Conservation (phyloP, 2,888 invertebrate species). For the Cryptocheilus praepositus region DNA sequence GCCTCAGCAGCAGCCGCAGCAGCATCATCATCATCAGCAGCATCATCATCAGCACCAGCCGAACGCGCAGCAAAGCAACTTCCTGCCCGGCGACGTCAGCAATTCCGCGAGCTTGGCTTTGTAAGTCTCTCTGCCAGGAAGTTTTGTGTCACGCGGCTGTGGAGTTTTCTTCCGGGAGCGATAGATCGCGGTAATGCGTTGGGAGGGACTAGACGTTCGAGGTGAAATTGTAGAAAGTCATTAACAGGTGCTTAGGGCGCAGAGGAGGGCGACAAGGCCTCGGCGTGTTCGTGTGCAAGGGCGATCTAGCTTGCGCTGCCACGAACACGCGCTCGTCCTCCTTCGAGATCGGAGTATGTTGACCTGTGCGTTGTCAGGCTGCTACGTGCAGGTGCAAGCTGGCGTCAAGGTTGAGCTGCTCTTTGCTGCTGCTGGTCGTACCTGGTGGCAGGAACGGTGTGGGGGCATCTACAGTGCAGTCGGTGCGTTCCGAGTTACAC, state of each 20-base stretch:
- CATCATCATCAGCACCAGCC: slow-evolving; percentile 51
- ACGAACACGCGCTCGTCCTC: too few species aligned
- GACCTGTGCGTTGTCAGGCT: too few species aligned
- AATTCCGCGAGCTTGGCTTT: slow-evolving; percentile 43
- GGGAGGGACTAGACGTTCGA: too few species aligned
- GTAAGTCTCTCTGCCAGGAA: slow-evolving; percentile 29
- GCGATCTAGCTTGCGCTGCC: too few species aligned
- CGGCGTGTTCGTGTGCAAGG: too few species aligned
- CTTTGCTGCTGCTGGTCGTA: not conserved
- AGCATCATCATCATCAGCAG: slow-evolving; percentile 34
- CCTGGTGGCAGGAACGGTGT: not conserved
- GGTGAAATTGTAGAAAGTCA: too few species aligned
- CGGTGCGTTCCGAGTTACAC: too few species aligned
- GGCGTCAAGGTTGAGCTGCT: not conserved
- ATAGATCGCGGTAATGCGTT: too few species aligned
- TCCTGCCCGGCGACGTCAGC: slow-evolving; percentile 53
- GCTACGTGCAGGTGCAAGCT: not conserved
- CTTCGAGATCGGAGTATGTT: not conserved
- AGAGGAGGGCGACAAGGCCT: too few species aligned
- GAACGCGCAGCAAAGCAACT: slow-evolving; percentile 54
- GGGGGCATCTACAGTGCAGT: too few species aligned
- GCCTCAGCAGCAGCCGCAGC: slow-evolving; percentile 45
- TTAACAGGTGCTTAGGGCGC: too few species aligned
- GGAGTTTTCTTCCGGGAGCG: too few species aligned
- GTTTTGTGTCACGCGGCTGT: not conserved